phyloP scores from a whole-genome alignment of 2,888 invertebrate species.

The Lasius fuliginosus region DNA sequence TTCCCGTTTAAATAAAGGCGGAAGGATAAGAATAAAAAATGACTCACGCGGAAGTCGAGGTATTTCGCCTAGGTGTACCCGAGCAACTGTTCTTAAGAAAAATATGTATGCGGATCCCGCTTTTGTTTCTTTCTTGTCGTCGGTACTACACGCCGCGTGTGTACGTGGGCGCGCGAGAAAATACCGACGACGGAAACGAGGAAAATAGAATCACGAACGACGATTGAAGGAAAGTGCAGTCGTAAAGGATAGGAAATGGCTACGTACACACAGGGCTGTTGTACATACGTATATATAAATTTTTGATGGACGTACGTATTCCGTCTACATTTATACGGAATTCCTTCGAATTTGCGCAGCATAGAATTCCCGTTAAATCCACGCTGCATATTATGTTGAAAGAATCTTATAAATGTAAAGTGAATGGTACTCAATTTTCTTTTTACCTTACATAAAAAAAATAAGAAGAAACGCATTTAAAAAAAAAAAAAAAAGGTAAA shows the following conservation, averaged over 20 bases:
- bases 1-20: constrained; percentile 73
- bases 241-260: constrained; percentile 62
- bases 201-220: constrained; percentile 68
- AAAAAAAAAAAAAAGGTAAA: not conserved
- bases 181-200: constrained; percentile 53
- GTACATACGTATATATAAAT: constrained; percentile 60
- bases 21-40: constrained; percentile 76
- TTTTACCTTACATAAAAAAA: not conserved
- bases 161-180: constrained; percentile 1
- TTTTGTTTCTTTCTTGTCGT: constrained; percentile 67
- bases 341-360: constrained; percentile 37
- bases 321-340: constrained; percentile 41
- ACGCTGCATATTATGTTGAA: constrained; percentile 27
- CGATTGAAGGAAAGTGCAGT: constrained; percentile 59
- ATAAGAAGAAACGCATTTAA: constrained; percentile 10
- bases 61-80: constrained; percentile 65
- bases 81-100: constrained; percentile 55
- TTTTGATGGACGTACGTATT: constrained; percentile 54
- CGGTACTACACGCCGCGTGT: not conserved
- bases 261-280: constrained; percentile 53
- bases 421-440: constrained; percentile 3
- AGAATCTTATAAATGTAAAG: constrained; percentile 35
- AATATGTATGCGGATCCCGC: constrained; percentile 49
- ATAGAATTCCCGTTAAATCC: constrained; percentile 41
- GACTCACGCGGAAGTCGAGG: constrained; percentile 66